Conservation (phyloP, 2,113 vertebrate species). For the Paradisaea rubra region DNA sequence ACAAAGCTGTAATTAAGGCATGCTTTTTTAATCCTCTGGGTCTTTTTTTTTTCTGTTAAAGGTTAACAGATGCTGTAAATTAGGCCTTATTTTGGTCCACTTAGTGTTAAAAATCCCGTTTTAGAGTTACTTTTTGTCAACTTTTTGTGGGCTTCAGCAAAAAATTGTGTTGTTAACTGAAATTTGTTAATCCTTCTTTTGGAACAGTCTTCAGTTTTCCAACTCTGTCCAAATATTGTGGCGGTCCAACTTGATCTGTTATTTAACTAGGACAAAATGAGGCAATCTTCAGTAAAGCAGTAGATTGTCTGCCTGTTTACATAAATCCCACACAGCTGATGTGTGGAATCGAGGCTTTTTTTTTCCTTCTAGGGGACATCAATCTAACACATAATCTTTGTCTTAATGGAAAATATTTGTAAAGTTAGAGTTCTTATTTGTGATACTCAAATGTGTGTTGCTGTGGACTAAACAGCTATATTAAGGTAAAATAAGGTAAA, state of each 20-base stretch:
- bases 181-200: not conserved
- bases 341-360: not conserved
- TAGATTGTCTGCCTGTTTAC: not conserved
- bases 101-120: not conserved
- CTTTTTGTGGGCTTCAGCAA: not conserved
- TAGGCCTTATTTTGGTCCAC: not conserved
- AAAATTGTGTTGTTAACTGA: not conserved
- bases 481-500: not conserved
- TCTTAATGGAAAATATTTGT: not conserved
- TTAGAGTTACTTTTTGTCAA: not conserved
- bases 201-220: not conserved
- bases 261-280: not conserved
- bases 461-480: not conserved
- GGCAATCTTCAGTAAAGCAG: not conserved
- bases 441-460: not conserved
- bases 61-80: not conserved
- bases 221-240: not conserved
- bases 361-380: not conserved
- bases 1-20: not conserved
- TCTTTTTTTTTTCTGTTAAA: not conserved
- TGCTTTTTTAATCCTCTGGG: not conserved
- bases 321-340: not conserved
- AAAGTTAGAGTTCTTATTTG: not conserved
- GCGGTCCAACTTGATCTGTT: not conserved
- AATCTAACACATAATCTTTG: not conserved